phyloP scores from a whole-genome alignment of 2,113 vertebrate species.

The Paramisgurnus dabryanus region DNA sequence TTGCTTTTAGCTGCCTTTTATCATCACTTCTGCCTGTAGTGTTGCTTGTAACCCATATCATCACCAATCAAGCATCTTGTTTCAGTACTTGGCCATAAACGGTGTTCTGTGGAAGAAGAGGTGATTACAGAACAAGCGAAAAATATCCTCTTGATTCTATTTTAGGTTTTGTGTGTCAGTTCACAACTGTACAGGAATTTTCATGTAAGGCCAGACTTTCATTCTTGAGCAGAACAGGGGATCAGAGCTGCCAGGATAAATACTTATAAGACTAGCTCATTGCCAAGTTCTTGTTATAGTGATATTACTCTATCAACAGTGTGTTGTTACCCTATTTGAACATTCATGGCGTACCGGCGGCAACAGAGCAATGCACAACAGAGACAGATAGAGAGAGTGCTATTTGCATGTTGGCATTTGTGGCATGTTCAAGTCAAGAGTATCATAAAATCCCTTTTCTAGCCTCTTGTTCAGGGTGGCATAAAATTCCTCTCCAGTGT shows the following conservation, averaged over 20 bases:
- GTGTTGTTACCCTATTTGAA: slow-evolving; percentile 22
- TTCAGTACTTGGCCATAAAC: slow-evolving; percentile 53
- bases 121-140: slow-evolving; percentile 56
- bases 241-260: slow-evolving; percentile 58
- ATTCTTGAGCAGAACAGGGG: slow-evolving; percentile 62
- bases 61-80: slow-evolving; percentile 51
- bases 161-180: slow-evolving; percentile 65
- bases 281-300: slow-evolving; percentile 50
- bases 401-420: slow-evolving; percentile 29
- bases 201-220: slow-evolving; percentile 51
- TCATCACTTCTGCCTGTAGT: slow-evolving; percentile 4
- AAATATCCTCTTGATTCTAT: slow-evolving; percentile 70
- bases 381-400: not conserved
- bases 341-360: not conserved
- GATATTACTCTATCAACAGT: not conserved
- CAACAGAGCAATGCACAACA: slow-evolving; percentile 2
- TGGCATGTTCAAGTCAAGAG: slow-evolving; percentile 18
- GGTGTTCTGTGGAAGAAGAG: slow-evolving; percentile 62
- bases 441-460: slow-evolving; percentile 25
- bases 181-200: slow-evolving; percentile 70
- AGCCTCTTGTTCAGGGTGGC: slow-evolving; percentile 10
- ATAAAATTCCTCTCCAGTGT: not conserved
- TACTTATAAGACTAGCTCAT: slow-evolving; percentile 58
- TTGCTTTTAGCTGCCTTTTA: not conserved
- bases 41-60: not conserved